Percentiles rank a stretch among this genome's conserved stretches.
phyloP scores from a whole-genome alignment of 2,797 vertebrate genomes.

The Anguilla marmorata region DNA sequence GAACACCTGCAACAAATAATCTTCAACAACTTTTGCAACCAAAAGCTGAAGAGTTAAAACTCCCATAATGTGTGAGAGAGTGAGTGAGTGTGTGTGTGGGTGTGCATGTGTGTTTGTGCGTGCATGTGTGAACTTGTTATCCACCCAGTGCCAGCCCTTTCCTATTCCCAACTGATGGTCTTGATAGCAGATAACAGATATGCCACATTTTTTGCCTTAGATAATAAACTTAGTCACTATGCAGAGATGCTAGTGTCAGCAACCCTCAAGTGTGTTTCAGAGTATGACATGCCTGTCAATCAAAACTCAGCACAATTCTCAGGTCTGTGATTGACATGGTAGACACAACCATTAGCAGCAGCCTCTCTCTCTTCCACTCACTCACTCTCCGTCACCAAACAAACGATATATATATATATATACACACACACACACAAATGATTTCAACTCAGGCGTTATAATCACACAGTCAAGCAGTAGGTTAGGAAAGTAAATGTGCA shows the following conservation, averaged over 20 bases:
- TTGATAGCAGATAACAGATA: not conserved
- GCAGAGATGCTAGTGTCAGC: not conserved
- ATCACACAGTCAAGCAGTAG: no score
- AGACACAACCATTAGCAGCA: slow-evolving; percentile 72
- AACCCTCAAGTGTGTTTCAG: slow-evolving; percentile 50
- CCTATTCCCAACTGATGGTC: not conserved
- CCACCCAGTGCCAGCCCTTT: not conserved
- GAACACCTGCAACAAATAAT: not conserved
- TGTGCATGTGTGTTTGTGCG: not conserved
- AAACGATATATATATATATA: no score
- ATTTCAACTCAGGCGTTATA: no score
- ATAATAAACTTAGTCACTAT: not conserved
- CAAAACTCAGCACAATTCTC: slow-evolving; percentile 67
- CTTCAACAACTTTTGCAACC: not conserved
- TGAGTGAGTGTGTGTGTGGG: not conserved
- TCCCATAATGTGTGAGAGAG: not conserved
- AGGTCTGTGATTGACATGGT: slow-evolving; percentile 70
- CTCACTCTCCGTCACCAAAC: not conserved
- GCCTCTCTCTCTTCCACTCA: slow-evolving; percentile 21
- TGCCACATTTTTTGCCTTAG: not conserved
- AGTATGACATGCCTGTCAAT: slow-evolving; percentile 71
- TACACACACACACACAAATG: no score
- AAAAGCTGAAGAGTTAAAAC: not conserved
- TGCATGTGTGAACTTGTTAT: not conserved
- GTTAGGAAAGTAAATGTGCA: no score